A percentile compares a stretch with the other conserved stretches of the same genome.
Conservation (phyloP, 2,113 vertebrate species). For the Crocuta crocuta region DNA sequence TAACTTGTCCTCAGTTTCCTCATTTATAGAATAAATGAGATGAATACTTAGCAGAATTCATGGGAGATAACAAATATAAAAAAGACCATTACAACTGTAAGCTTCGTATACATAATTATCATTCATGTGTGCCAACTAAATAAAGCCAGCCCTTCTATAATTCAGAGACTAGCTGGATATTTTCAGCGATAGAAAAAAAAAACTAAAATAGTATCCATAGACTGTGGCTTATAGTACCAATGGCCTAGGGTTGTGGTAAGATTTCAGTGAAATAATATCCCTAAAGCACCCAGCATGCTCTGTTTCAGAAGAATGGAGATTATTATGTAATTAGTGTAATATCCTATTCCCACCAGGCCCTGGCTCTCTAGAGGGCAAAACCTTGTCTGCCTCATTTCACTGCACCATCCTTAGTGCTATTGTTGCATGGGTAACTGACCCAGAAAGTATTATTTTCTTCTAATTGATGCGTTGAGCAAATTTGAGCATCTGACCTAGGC, state of each 20-base stretch:
- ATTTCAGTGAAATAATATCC: background rate
- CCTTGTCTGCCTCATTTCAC: background rate
- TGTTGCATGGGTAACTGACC: background rate
- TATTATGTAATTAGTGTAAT: background rate
- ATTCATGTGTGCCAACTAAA: background rate
- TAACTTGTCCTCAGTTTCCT: background rate
- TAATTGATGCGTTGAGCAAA: background rate
- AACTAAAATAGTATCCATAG: background rate
- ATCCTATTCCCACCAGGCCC: background rate
- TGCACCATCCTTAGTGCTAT: background rate
- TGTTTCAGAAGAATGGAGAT: background rate
- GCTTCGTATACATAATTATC: background rate
- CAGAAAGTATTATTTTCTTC: conserved; percentile 20
- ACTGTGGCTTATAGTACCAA: background rate
- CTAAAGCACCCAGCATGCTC: background rate
- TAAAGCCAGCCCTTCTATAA: background rate
- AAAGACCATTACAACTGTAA: background rate
- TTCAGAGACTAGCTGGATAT: background rate
- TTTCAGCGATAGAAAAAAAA: conserved; percentile 32
- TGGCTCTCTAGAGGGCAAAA: background rate
- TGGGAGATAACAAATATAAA: background rate
- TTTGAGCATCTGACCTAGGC: background rate
- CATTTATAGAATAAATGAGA: background rate
- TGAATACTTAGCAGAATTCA: background rate
- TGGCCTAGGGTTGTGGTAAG: background rate